Evolutionary conservation across 2,113 vertebrate genomes (phyloP), one percentile per base, ranked within the genome.

Genomic region (Brachionichthys hirsutus): DNA sequence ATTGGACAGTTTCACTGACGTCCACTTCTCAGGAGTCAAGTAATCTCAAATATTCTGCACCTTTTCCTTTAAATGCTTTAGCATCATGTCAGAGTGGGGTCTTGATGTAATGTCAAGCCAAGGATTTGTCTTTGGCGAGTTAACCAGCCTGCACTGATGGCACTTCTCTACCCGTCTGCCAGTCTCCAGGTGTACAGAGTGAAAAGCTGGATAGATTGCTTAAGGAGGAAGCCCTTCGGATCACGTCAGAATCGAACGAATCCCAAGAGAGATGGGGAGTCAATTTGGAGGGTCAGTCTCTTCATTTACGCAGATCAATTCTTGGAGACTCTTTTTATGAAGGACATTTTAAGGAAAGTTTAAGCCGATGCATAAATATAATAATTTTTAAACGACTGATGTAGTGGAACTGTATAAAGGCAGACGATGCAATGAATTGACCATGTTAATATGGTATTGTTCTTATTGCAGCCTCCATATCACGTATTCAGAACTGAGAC

Each of bases 211-310:
- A 87, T 35, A 62, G 67, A 41, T 43, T 84, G 14, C 79, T 88
- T 14, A 92, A 92, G 66, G 78, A 88, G 38, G 90, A 91, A 76
- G 43, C 40, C 13, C 67, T 82, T 36, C 81, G 57, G 43, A 60
- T 70, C 47, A 58, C 61, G 0, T 15, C 80, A 12, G 76, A 75
- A 57, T 54, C 67, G 6, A 59, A 41, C 30, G 77, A 83, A 34
- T 54, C 76, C 2, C 77, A 73, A 17, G 73, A 81, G 8, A 76
- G 59, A 59, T 91, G 91, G 89, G 73, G 38, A 13, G 48, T 85
- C 24, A 52, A n/a, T 52, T 44, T 85, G 54, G 85, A 86, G 59
- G 90, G 91, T 92, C 20, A 67, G 78, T 65, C 10, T 62, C 8
- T 22, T 52, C 3, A 42, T 49, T 3, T 4, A 30, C 38, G 5